Percentiles rank a stretch among this genome's conserved stretches.
Evolutionary conservation across 2,797 vertebrate species (phyloP).

Genomic region (Taeniopygia guttata): DNA sequence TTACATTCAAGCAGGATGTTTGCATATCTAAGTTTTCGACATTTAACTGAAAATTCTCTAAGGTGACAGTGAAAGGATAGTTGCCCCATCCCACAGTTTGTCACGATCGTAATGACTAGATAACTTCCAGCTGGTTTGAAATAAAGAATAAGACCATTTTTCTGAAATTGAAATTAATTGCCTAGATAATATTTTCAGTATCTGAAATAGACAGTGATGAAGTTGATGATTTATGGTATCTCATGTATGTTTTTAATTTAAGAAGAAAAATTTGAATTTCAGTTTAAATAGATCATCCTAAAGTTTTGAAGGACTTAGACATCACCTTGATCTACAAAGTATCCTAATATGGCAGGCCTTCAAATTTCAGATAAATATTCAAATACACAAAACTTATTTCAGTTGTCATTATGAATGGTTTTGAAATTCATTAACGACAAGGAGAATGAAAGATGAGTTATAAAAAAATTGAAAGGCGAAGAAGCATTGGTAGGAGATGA

Average conservation of each 20-base stretch:
- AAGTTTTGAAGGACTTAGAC: background rate
- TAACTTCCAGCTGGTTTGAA: background rate
- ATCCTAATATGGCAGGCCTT: background rate
- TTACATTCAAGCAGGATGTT: background rate
- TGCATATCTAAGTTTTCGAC: background rate
- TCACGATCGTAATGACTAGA: rapidly evolving
- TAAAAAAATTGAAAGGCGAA: background rate
- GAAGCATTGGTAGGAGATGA: background rate
- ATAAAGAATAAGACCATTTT: background rate
- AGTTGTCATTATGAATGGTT: background rate
- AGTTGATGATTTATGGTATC: background rate
- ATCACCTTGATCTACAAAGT: background rate
- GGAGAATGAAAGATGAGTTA: background rate
- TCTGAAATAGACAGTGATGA: background rate
- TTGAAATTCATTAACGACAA: background rate
- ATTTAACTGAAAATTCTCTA: background rate
- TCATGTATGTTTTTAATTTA: background rate
- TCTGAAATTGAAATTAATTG: background rate
- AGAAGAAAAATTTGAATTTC: background rate
- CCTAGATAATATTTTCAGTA: background rate
- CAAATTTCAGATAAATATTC: background rate
- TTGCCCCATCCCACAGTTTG: background rate
- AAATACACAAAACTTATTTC: background rate
- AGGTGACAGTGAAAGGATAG: background rate
- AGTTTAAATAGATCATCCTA: background rate